A percentile compares a stretch with the other conserved stretches of the same genome.
Conservation (phyloP, 2,888 invertebrate species). For the Galerucella pusilla region DNA sequence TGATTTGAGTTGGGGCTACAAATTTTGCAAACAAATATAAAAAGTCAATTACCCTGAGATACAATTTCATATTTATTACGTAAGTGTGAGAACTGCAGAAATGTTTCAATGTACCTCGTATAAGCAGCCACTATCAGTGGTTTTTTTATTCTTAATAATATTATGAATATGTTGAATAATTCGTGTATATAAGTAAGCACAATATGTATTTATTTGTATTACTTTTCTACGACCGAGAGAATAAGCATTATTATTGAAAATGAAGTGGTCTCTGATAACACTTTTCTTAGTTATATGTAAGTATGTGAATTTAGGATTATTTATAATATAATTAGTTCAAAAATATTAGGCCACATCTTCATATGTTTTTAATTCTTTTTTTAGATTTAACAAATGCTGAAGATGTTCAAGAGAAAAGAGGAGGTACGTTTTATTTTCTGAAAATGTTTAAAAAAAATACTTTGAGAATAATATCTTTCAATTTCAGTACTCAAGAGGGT, state of each 20-base stretch:
- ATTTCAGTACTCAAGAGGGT: constrained; percentile 34
- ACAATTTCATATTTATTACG: too few relatives aligned
- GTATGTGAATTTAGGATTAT: background rate
- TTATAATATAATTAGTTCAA: background rate
- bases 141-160: too few relatives aligned
- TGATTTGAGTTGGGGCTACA: too few relatives aligned
- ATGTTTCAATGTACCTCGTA: background rate
- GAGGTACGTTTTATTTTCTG: constrained; percentile 11
- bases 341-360: background rate
- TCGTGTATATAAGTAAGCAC: too few relatives aligned
- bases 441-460: background rate
- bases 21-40: too few relatives aligned
- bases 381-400: constrained; percentile 13
- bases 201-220: background rate
- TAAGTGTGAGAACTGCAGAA: too few relatives aligned
- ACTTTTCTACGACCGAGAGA: background rate
- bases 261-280: constrained; percentile 2
- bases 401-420: constrained; percentile 18
- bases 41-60: too few relatives aligned
- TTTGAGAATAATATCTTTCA: background rate
- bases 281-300: constrained; percentile 14
- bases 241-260: background rate
- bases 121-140: background rate
- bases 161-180: too few relatives aligned
- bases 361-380: constrained; percentile 10